These are phyloP conservation scores for Pseudococcus jackbeardsleyi DNA, from an alignment of 2,888 invertebrate species.

Conservation along the genomic window DNA sequence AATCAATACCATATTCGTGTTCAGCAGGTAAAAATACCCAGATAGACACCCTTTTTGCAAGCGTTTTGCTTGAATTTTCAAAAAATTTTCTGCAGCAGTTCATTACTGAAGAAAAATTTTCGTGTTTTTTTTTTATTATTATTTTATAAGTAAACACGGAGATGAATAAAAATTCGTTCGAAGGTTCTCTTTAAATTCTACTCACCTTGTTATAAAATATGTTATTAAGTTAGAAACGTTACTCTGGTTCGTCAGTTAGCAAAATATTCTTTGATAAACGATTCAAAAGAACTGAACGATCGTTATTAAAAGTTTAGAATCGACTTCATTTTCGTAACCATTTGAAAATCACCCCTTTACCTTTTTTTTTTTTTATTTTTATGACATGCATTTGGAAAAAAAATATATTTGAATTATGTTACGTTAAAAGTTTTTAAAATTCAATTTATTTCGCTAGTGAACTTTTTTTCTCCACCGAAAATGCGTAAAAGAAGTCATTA, in stretches of 20 bases:
- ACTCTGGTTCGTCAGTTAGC: not conserved
- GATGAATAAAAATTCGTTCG: not conserved
- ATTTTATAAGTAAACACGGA: not conserved
- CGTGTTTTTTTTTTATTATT: not conserved
- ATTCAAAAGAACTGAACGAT: slow-evolving; percentile 26
- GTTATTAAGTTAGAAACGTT: not conserved
- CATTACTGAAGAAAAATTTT: not conserved
- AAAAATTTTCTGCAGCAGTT: too few species aligned
- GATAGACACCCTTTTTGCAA: too few species aligned
- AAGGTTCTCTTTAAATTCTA: not conserved
- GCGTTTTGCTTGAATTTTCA: too few species aligned
- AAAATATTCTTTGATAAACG: slow-evolving; percentile 27
- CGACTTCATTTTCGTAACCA: slow-evolving; percentile 14
- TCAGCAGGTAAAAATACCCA: too few species aligned
- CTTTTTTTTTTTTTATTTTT: slow-evolving; percentile 14
- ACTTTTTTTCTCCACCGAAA: not conserved
- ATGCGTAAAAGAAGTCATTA: slow-evolving; percentile 37
- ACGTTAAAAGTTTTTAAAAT: slow-evolving; percentile 20
- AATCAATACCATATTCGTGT: too few species aligned
- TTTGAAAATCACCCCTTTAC: slow-evolving; percentile 15
- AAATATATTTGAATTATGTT: slow-evolving; percentile 41
- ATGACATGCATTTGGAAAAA: slow-evolving; percentile 11
- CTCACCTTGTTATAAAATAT: not conserved
- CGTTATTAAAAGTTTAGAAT: slow-evolving; percentile 34
- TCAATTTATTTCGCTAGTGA: slow-evolving; percentile 34